Percentiles rank a stretch among this genome's conserved stretches.
phyloP scores from a whole-genome alignment of 2,113 vertebrate species.

The Pelvicachromis taeniatus region DNA sequence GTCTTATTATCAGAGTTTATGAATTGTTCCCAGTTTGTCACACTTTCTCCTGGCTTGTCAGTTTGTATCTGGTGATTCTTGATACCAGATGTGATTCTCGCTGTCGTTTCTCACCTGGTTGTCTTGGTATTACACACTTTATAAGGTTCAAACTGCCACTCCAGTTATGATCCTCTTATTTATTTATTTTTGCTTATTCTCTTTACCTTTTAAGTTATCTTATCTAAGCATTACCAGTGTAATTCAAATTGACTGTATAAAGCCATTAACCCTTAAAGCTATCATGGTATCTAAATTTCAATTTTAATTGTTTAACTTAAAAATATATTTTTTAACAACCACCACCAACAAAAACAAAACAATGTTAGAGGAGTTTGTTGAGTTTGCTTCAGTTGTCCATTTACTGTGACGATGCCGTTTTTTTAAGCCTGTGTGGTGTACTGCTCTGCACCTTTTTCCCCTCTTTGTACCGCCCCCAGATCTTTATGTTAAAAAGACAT shows the following conservation, averaged over 20 bases:
- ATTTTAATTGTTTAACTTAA: background rate
- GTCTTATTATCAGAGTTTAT: background rate
- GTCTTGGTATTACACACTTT: background rate
- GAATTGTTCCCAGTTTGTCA: background rate
- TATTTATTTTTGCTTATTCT: background rate
- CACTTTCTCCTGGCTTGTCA: background rate
- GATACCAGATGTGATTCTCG: background rate
- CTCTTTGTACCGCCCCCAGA: background rate
- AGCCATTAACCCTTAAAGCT: fast-evolving
- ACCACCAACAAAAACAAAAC: background rate
- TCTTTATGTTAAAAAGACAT: constrained; percentile 21
- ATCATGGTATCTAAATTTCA: background rate
- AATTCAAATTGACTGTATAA: background rate
- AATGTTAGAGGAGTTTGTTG: background rate
- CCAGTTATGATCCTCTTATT: background rate
- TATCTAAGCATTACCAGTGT: background rate
- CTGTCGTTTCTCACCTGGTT: background rate
- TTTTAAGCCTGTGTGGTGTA: background rate
- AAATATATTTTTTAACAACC: background rate
- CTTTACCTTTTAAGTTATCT: background rate
- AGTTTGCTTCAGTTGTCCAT: background rate
- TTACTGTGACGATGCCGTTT: background rate
- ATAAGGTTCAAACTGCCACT: background rate
- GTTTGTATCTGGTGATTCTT: background rate
- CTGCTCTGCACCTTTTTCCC: background rate